Evolutionary conservation across 2,888 invertebrate genomes (phyloP).

Genomic region (Euphydryas editha): DNA sequence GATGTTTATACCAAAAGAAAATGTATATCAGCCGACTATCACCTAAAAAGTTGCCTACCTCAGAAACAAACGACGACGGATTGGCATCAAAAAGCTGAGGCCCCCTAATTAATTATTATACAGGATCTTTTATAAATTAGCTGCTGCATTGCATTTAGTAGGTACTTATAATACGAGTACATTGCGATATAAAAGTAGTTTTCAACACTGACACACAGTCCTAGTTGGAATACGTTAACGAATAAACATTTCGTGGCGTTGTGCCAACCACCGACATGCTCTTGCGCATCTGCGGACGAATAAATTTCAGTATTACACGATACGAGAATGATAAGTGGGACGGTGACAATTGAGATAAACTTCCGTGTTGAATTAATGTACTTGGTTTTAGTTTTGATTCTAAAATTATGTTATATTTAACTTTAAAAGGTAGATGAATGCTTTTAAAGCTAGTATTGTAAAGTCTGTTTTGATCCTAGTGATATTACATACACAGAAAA

Average conservation of each 20-base stretch:
- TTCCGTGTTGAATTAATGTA: slow-evolving; percentile 33
- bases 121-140: too few relatives aligned
- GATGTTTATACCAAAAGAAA: too few relatives aligned
- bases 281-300: slow-evolving; percentile 46
- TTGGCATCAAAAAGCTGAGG: too few relatives aligned
- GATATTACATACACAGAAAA: neutral
- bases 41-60: too few relatives aligned
- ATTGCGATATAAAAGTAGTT: slow-evolving; percentile 28
- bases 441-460: neutral
- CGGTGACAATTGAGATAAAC: slow-evolving; percentile 42
- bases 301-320: slow-evolving; percentile 48
- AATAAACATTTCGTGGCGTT: slow-evolving; percentile 48
- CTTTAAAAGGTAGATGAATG: neutral
- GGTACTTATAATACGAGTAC: neutral
- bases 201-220: slow-evolving; percentile 43
- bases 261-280: slow-evolving; percentile 46
- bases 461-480: neutral
- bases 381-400: slow-evolving; percentile 13
- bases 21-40: too few relatives aligned
- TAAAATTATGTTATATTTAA: slow-evolving; percentile 7
- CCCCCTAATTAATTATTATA: too few relatives aligned
- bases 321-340: slow-evolving; percentile 46
- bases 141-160: too few relatives aligned
- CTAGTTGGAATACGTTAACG: slow-evolving; percentile 44
- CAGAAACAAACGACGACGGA: too few relatives aligned